Evolutionary conservation across 2,797 vertebrate species (phyloP).

Genomic region (Apogon hyalosoma): DNA sequence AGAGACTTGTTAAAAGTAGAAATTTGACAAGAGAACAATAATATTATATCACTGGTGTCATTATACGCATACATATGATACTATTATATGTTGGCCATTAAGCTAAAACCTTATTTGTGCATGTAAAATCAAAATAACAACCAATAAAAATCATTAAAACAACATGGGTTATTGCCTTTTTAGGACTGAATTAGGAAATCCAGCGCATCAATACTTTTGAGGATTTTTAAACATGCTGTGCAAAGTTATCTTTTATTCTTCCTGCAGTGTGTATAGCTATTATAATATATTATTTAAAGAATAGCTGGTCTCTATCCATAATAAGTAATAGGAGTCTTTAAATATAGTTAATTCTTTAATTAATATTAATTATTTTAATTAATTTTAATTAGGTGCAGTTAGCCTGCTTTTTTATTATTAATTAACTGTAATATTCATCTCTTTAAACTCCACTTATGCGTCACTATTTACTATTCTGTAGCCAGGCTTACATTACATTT

Average conservation of each 20-base stretch:
- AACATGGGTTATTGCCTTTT: not conserved
- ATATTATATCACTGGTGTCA: not conserved
- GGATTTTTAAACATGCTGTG: not conserved
- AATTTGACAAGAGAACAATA: not conserved
- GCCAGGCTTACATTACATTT: constrained; percentile 40
- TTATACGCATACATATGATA: no score
- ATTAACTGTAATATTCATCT: constrained; percentile 73
- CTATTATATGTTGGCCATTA: not conserved
- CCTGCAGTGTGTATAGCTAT: constrained; percentile 1
- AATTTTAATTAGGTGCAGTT: constrained; percentile 74
- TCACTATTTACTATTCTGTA: constrained; percentile 54
- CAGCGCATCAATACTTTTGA: not conserved
- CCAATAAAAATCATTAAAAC: not conserved
- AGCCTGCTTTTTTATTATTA: constrained; percentile 62
- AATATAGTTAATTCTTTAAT: constrained; percentile 75
- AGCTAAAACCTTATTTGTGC: not conserved
- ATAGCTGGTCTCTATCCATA: constrained; percentile 38
- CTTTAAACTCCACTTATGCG: constrained; percentile 66
- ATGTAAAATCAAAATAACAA: not conserved
- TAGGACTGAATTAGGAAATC: not conserved
- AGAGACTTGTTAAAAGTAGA: not conserved
- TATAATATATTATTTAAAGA: constrained; percentile 21
- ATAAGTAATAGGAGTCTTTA: constrained; percentile 67
- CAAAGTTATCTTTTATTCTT: not conserved
- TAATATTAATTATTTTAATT: constrained; percentile 77